These are phyloP conservation scores for Todiramphus chloris DNA, from an alignment of 2,113 vertebrate species.

Conservation along the genomic window DNA sequence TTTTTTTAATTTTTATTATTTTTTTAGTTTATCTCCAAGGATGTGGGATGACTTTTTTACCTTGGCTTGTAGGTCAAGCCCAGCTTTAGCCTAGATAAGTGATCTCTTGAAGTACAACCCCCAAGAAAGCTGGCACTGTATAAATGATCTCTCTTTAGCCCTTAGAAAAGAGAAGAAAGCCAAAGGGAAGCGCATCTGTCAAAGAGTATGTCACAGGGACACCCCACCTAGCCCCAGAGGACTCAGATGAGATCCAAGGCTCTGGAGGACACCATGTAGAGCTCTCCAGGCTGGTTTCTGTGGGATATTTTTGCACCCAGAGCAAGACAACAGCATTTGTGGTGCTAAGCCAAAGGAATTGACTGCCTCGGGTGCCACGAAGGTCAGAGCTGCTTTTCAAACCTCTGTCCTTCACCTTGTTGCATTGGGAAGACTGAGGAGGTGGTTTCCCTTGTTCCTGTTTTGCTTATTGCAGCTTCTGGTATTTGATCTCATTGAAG, in stretches of 20 bases:
- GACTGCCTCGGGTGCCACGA: too few species aligned
- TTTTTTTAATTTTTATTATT: too few species aligned
- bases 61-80: background rate
- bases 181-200: background rate
- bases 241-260: background rate
- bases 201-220: background rate
- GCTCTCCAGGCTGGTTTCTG: background rate
- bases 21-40: background rate
- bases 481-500: background rate
- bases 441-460: background rate
- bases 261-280: background rate
- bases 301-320: background rate
- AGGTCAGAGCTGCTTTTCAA: background rate
- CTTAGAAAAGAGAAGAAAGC: background rate
- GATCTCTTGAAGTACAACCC: background rate
- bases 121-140: background rate
- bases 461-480: background rate
- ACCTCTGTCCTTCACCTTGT: background rate
- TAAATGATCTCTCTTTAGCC: background rate
- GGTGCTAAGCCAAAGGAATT: background rate
- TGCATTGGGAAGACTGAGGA: background rate
- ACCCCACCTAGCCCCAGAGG: background rate
- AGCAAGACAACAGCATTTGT: background rate
- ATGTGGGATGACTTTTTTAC: background rate
- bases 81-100: background rate